A percentile compares a stretch with the other conserved stretches of the same genome.
phyloP scores from a whole-genome alignment of 2,113 vertebrate species.

The Centrocercus urophasianus region DNA sequence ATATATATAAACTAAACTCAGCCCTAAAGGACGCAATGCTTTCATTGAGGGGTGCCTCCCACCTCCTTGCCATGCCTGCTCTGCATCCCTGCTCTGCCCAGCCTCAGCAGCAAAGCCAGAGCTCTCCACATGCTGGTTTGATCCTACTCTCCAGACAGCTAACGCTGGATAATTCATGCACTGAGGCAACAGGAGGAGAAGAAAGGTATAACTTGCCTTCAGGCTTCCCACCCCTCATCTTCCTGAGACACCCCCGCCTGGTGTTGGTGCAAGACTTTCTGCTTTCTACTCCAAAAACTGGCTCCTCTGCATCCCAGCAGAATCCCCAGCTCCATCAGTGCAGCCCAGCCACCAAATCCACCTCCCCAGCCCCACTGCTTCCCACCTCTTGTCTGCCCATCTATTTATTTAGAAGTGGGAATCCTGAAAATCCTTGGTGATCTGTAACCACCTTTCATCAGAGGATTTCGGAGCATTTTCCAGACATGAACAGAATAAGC shows the following conservation, averaged over 20 bases:
- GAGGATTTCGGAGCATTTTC: constrained; percentile 28
- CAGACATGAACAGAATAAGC: not conserved
- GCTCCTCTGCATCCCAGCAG: fast-evolving
- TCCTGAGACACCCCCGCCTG: not conserved
- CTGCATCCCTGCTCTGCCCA: fast-evolving
- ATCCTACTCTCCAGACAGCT: not conserved
- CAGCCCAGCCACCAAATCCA: not conserved
- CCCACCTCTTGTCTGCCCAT: not conserved
- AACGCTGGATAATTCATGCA: constrained; percentile 39
- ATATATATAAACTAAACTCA: not conserved
- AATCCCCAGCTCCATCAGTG: not conserved
- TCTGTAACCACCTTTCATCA: not conserved
- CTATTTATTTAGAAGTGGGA: not conserved
- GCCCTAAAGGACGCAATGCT: not conserved
- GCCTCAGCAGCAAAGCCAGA: not conserved
- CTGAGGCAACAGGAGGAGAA: not conserved
- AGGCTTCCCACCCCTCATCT: constrained; percentile 13
- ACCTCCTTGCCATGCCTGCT: not conserved
- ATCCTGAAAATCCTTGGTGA: not conserved
- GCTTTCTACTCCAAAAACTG: not conserved
- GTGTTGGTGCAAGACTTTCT: not conserved
- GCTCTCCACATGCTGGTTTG: not conserved
- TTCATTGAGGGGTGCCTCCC: not conserved
- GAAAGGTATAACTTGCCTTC: constrained; percentile 46
- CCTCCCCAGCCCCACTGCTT: not conserved